Evolutionary conservation across 2,797 vertebrate species (phyloP).

Genomic region (Petrocephalus schoutedeni): DNA sequence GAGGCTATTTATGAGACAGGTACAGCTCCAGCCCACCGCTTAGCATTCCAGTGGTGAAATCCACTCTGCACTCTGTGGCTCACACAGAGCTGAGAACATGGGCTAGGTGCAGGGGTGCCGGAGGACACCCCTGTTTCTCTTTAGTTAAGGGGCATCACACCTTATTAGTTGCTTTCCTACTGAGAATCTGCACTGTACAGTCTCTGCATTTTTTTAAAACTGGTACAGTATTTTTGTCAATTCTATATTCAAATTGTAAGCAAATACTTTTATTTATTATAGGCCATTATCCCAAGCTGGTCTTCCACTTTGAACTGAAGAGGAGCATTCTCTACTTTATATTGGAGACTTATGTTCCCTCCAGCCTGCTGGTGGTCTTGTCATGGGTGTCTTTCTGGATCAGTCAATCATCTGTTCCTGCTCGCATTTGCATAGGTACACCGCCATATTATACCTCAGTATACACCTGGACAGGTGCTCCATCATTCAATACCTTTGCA

Average conservation of each 20-base stretch:
- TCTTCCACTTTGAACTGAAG: slow-evolving; percentile 86
- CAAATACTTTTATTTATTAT: neutral
- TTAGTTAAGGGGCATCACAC: slow-evolving; percentile 61
- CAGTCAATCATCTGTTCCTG: slow-evolving; percentile 82
- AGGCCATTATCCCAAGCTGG: slow-evolving; percentile 80
- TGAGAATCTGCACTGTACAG: slow-evolving; percentile 73
- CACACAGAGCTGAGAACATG: slow-evolving; percentile 51
- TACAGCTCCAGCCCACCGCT: slow-evolving; percentile 34
- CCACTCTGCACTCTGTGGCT: slow-evolving; percentile 32
- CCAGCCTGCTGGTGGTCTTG: slow-evolving; percentile 81
- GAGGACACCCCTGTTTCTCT: slow-evolving; percentile 48
- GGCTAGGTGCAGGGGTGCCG: slow-evolving; percentile 54
- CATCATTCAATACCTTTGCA: neutral
- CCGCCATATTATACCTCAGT: neutral
- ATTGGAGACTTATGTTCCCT: slow-evolving; percentile 84
- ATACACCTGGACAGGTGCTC: neutral
- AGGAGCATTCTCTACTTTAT: slow-evolving; percentile 89
- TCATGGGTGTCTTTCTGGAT: slow-evolving; percentile 95
- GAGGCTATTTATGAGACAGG: slow-evolving; percentile 88
- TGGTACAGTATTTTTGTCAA: neutral
- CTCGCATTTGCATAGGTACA: slow-evolving; percentile 83
- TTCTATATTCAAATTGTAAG: neutral
- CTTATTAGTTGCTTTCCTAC: slow-evolving; percentile 71
- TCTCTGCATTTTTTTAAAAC: neutral
- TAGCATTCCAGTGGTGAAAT: neutral